Conservation (phyloP, 64 coral and sea anemone genomes). For the Dendrophyllia cribrosa region DNA sequence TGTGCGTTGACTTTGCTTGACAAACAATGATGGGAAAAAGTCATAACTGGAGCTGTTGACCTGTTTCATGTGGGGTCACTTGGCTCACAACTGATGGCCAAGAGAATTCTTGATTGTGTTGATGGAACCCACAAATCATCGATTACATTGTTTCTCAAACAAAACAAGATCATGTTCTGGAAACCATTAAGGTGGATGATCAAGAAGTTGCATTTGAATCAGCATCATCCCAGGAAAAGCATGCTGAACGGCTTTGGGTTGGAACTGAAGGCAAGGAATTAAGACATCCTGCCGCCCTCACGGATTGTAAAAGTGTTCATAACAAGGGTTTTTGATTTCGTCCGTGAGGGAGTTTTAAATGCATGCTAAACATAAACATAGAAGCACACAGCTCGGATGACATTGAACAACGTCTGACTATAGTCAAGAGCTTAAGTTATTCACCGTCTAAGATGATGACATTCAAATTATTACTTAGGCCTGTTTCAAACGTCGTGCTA, state of each 20-base stretch:
- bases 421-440: not conserved
- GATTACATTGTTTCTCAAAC: not conserved
- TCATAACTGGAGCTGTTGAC: slow-evolving; percentile 1
- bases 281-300: not conserved
- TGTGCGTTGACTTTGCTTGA: not conserved
- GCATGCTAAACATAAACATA: not conserved
- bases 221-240: not conserved
- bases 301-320: not conserved
- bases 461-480: no score
- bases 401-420: not conserved
- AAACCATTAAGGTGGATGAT: not conserved
- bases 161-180: not conserved
- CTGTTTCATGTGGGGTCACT: not conserved
- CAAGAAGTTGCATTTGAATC: not conserved
- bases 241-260: not conserved
- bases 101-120: not conserved
- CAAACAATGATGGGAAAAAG: slow-evolving; percentile 22
- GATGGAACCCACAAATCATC: not conserved
- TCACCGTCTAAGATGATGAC: slow-evolving; percentile 13
- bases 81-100: not conserved
- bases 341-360: not conserved
- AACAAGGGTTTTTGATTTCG: not conserved
- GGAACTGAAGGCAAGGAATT: not conserved
- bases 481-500: no score
- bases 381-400: not conserved